Percentiles rank a stretch among this genome's conserved stretches.
phyloP scores from a whole-genome alignment of 1,140 invertebrate genomes.

The Thaumatotibia leucotreta region DNA sequence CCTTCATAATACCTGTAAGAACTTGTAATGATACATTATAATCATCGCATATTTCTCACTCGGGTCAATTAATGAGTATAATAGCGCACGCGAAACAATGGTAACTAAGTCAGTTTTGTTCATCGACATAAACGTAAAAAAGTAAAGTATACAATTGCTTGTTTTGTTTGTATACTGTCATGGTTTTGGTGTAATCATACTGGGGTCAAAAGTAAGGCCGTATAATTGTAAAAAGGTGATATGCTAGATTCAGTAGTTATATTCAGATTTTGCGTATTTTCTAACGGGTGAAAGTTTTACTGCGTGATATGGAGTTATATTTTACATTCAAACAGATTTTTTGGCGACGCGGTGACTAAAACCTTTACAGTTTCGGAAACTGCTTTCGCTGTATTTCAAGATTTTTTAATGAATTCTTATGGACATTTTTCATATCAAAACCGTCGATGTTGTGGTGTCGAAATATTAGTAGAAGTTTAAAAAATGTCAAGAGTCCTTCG shows the following conservation, averaged over 20 bases:
- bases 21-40: neutral
- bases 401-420: no score
- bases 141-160: neutral
- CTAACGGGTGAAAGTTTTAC: neutral
- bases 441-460: no score
- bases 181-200: neutral
- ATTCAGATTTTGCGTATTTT: neutral
- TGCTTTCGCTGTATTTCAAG: no score
- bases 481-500: no score
- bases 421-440: no score
- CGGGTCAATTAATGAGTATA: neutral
- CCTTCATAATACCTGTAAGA: neutral
- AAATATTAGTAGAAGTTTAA: no score
- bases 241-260: neutral
- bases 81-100: neutral
- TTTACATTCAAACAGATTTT: neutral
- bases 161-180: no score
- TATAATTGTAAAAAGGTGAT: neutral
- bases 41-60: neutral
- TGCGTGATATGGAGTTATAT: slow-evolving; percentile 2
- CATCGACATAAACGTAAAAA: neutral
- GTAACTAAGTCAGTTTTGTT: neutral
- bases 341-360: neutral
- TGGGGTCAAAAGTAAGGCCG: neutral
- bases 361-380: no score